phyloP scores from a whole-genome alignment of 1,140 invertebrate genomes.

The Aradophagus sp. region DNA sequence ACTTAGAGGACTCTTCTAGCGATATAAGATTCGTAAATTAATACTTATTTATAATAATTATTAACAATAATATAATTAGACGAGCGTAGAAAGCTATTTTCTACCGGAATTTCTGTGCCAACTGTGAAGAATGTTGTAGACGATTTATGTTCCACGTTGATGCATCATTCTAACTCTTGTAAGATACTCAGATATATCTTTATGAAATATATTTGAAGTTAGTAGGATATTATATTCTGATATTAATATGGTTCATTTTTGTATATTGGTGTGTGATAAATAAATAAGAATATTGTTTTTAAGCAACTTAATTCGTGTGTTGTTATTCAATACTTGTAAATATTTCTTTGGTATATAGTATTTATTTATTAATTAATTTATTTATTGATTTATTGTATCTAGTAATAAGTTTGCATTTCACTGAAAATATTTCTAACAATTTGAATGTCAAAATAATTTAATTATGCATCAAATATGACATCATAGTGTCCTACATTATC shows the following conservation, averaged over 20 bases:
- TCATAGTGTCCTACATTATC: no score
- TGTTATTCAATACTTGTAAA: neutral
- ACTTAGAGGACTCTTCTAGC: slow-evolving; percentile 67
- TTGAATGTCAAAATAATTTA: no score
- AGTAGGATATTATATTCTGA: slow-evolving; percentile 75
- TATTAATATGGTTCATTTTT: slow-evolving; percentile 76
- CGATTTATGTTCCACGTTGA: slow-evolving; percentile 71
- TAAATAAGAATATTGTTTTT: slow-evolving; percentile 76
- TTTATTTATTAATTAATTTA: no score
- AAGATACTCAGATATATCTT: slow-evolving; percentile 75
- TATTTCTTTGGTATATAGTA: neutral
- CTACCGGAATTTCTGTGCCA: slow-evolving; percentile 75
- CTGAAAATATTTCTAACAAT: no score
- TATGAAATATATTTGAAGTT: slow-evolving; percentile 75
- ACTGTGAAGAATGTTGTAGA: slow-evolving; percentile 74
- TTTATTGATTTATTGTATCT: no score
- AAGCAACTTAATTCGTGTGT: slow-evolving; percentile 62
- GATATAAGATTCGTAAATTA: slow-evolving; percentile 68
- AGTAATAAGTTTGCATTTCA: no score
- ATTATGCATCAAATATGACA: no score
- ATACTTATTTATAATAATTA: slow-evolving; percentile 73
- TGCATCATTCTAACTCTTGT: slow-evolving; percentile 75
- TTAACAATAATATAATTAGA: slow-evolving; percentile 59
- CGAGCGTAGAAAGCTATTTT: slow-evolving; percentile 71
- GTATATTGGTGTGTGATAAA: slow-evolving; percentile 77